phyloP scores from a whole-genome alignment of 2,113 vertebrate genomes.

The Rhizomys pruinosus region DNA sequence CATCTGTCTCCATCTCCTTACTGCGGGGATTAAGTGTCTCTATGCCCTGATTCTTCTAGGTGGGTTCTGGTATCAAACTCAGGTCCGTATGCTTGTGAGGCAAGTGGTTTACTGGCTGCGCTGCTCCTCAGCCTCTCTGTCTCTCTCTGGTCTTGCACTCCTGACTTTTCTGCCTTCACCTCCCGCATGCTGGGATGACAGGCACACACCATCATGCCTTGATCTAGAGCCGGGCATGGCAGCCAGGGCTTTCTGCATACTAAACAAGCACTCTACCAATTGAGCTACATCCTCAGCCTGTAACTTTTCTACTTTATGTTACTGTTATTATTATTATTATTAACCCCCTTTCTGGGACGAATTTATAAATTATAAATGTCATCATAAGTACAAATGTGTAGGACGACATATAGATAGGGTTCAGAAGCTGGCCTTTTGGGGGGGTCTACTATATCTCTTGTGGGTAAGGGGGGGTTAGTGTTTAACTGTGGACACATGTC shows the following conservation, averaged over 20 bases:
- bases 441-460: too few species aligned
- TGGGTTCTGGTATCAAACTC: background rate
- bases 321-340: background rate
- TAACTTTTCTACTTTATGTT: background rate
- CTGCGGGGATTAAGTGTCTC: background rate
- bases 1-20: background rate
- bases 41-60: background rate
- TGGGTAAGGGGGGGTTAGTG: background rate
- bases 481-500: background rate
- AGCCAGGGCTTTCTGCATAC: background rate
- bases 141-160: too few species aligned
- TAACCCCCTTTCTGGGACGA: background rate
- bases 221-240: too few species aligned
- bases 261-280: background rate
- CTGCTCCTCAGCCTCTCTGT: background rate
- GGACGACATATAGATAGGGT: background rate
- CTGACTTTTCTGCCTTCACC: background rate
- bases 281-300: background rate
- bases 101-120: background rate
- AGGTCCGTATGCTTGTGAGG: too few species aligned
- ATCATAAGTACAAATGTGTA: too few species aligned
- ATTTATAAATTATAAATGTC: background rate
- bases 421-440: background rate
- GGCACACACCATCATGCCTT: rapidly evolving
- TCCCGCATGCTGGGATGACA: background rate